Base-by-base conservation (phyloP, 2,888 invertebrate species). In the Chironomus riparius region DNA sequence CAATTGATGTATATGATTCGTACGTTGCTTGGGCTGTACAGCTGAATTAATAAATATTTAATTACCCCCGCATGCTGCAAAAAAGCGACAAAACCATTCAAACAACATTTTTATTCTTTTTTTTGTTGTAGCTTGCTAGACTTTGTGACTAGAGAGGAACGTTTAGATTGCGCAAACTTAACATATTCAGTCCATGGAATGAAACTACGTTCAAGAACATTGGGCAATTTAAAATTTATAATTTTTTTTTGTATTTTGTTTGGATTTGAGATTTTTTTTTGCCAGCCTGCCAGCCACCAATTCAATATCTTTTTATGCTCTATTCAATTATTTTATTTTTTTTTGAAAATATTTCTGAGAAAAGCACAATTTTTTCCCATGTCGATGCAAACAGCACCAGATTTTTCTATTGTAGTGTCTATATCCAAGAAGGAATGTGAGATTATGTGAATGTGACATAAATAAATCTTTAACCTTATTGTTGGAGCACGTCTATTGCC, bases 41-140 rank as follows among this genome's bases (percentile, higher is more conserved):
- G 47, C 24, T 74, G 74, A 74, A 74, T 74, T 74, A 38, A 73
- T 62, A 62, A 73, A 73, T 62, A 62, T 61, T 61, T 73, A 74
- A 74, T 74, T 74, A 62, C 74, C 74, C 18, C 62, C 74, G 74
- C 74, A 38, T 68, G 65, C 47, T 47, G 15, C 18, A 13, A 18
- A 56, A 15, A 4, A 56, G 22, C 56, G 56, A 50, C 72, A 72
- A 18, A 56, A 18, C 15, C 18, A 7, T 18, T 18, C 18, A 38
- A 38, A 7, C 7, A 38, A 7, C 7, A 38, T 38, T 38, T 38
- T 38, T 38, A 38, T 38, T 38, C 7, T 38, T 10, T 38, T n/a
- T n/a, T 56, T 18, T 15, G 56, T 15, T 18, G 56, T 56, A 18
- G 24, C 47, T 6, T 13, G 68, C 65, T 74, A 74, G 74, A 74